phyloP scores from a whole-genome alignment of 1,140 invertebrate genomes.

The Penaeus chinensis region DNA sequence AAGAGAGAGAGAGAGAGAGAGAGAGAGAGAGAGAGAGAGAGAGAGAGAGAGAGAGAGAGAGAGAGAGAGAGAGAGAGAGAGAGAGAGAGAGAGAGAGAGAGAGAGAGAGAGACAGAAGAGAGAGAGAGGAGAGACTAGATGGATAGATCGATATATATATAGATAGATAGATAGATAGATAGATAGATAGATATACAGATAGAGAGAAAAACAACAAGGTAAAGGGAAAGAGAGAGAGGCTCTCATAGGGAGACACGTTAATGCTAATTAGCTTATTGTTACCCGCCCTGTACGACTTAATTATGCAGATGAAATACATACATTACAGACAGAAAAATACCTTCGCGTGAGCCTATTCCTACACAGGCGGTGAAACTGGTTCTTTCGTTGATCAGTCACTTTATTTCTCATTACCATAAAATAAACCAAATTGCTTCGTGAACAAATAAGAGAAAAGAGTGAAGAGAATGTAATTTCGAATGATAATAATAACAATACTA shows the following conservation, averaged over 20 bases:
- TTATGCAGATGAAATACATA: conserved; percentile 56
- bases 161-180: too few species aligned
- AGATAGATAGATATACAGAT: background rate
- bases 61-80: background rate
- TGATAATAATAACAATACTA: too few species aligned
- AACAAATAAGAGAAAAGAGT: background rate
- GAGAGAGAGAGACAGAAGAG: too few species aligned
- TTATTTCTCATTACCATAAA: conserved; percentile 24
- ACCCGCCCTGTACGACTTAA: conserved; percentile 51
- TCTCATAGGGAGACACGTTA: conserved; percentile 34
- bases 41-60: too few species aligned
- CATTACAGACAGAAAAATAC: conserved; percentile 34
- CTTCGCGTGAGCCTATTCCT: background rate
- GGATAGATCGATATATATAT: too few species aligned
- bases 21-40: background rate
- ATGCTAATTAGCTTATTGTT: conserved; percentile 56
- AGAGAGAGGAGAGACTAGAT: too few species aligned
- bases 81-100: background rate
- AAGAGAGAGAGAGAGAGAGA: background rate
- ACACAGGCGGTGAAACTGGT: background rate
- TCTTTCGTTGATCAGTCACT: background rate
- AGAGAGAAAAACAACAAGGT: background rate
- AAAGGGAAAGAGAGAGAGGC: background rate
- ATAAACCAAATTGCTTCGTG: too few species aligned
- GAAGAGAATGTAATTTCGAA: background rate